Evolutionary conservation across 2,113 vertebrate genomes (phyloP), one percentile per base, ranked within the genome.

Genomic region (Vulpes vulpes): DNA sequence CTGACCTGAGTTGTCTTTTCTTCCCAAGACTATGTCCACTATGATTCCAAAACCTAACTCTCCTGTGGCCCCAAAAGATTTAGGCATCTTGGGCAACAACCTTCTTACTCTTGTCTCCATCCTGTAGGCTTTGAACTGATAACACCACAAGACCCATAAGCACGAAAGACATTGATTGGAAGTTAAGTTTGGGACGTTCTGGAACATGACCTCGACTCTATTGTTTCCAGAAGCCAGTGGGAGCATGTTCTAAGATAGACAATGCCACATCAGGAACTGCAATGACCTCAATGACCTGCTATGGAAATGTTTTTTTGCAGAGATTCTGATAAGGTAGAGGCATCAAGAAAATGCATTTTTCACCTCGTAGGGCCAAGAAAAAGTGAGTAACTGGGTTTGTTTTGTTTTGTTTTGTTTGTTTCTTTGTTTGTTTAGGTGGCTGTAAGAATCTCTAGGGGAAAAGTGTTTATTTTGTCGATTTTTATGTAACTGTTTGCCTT

Each of bases 251-350:
- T 22, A 51, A 94, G 78, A 91, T 43, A 96, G 97, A 98, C 89
- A 97, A 89, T 98, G 98, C 98, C 69, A n/a, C 32, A 3, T 20
- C 0, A 1, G n/a, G 67, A 98, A 91, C 69, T 95, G 49, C 80
- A 60, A 23, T 38, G 51, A 0, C 23, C 1, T 20, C 80, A 57
- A 23, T 38, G 51, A 0, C 23, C 1, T 20, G 0, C 49, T 9
- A 0, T 15, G 0, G 53, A 14, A 4, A 64, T 22, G 74, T 15
- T 87, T 49, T 49, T 65, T 57, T 59, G 35, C 30, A 25, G 20
- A 87, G 60, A 91, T 91, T 69, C 73, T 51, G 11, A 79, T 14
- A 38, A 85, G 57, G 64, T 59, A 49, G 53, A 22, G 23, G 27
- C 7, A 20, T 27, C 35, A 60, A 82, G 11, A 30, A 16, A 38